Conservation (phyloP, 2,113 vertebrate species). For the Percina caprodes region DNA sequence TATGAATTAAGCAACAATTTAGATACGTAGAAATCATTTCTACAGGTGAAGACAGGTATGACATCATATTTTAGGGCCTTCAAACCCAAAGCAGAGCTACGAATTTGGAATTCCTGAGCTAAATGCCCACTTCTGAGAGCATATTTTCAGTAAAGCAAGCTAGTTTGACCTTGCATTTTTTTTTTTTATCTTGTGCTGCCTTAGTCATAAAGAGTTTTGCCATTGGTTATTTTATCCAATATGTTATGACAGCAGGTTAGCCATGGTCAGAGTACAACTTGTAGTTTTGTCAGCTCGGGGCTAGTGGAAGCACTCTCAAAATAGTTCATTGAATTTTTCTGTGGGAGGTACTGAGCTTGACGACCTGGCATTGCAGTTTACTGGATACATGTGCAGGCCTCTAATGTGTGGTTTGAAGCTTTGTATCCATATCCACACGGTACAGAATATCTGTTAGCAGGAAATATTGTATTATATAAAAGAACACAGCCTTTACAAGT, state of each 20-base stretch:
- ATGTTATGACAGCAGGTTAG: conserved; percentile 54
- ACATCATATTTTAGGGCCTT: neutral
- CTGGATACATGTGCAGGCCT: neutral
- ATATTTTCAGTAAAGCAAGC: conserved; percentile 9
- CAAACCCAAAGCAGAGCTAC: neutral
- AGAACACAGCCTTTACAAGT: neutral
- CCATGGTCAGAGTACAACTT: conserved; percentile 20
- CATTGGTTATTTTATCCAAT: conserved; percentile 34
- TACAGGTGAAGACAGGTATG: too few relatives aligned
- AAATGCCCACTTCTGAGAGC: neutral
- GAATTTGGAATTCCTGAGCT: neutral
- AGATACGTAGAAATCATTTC: too few relatives aligned
- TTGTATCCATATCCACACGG: neutral
- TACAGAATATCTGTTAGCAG: neutral
- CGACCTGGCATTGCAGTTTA: neutral
- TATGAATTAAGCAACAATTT: neutral
- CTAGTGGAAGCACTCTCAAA: conserved; percentile 36
- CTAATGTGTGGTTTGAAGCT: neutral
- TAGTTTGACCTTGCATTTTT: conserved; percentile 16
- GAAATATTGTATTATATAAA: neutral
- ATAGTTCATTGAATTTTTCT: conserved; percentile 14
- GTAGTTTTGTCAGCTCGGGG: conserved; percentile 4
- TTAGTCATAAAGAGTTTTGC: conserved; percentile 29
- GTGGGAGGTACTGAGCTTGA: conserved; percentile 7
- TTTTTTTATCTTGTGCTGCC: conserved; percentile 24